Base-by-base conservation (phyloP, 2,888 invertebrate species). In the Athalia circularis region DNA sequence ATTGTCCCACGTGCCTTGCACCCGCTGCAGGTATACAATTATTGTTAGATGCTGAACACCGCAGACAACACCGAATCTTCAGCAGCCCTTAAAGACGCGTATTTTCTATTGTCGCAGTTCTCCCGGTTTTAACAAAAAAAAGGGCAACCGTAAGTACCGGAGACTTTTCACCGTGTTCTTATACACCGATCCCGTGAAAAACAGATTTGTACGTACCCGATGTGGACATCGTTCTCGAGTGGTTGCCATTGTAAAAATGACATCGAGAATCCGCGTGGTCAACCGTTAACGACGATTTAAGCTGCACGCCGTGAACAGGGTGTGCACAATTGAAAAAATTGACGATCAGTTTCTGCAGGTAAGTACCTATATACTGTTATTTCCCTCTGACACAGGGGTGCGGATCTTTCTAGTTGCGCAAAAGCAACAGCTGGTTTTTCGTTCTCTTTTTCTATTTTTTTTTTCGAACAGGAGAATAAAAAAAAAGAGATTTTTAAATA, bases 261-360 rank as follows among this genome's bases (percentile, higher is more conserved):
- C 8, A 75, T 75, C 75, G 62, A 61, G 43, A 4, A 29, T 52
- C n/a, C 48, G 75, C 62, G 75, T 75, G 75, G 75, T 75, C 75
- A 50, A 75, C 62, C 75, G 75, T 75, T 75, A 75, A 75, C 75
- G 29, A 57, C 45, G 45, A 57, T 57, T 72, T 72, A 59, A 72
- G 43, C 11, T 43, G 57, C 43, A 29, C 52, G 15, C 11, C 43
- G 11, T 48, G 43, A n/a, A 43, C 54, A 3, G 5, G 68, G 68
- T 43, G 50, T 68, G 50, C 54, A 5, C 5, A 59, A 45, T 29
- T 75, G 15, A 15, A 29, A 15, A 75, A 50, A 75, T 75, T 62
- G 50, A 75, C 72, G 11, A 45, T 59, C 72, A 8, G 47, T 13
- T 13, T 57, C 8, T 72, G n/a, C 2, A 29, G 2, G 29, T 29